phyloP scores from a whole-genome alignment of 2,797 vertebrate genomes.

The Cottoperca gobio region DNA sequence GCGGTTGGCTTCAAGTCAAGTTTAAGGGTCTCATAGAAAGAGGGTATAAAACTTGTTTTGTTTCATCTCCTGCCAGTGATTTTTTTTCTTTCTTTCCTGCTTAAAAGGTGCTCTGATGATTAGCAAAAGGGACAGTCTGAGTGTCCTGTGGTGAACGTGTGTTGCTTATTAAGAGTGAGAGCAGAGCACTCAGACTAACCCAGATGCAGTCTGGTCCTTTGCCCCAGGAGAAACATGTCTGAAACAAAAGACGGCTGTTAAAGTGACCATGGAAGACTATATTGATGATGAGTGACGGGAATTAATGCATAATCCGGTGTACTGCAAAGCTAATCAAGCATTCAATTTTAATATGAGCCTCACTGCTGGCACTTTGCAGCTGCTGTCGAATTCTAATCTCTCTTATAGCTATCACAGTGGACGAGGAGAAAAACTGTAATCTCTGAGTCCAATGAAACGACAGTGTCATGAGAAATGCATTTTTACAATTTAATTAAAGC shows the following conservation, averaged over 20 bases:
- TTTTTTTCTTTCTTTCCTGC: constrained; percentile 42
- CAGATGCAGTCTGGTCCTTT: constrained; percentile 53
- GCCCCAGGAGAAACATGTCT: constrained; percentile 36
- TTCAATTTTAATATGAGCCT: not conserved
- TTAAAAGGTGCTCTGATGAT: constrained; percentile 74
- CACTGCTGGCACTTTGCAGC: not conserved
- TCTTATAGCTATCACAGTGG: not conserved
- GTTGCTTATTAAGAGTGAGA: constrained; percentile 76
- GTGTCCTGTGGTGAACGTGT: constrained; percentile 75
- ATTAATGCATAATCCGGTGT: not conserved
- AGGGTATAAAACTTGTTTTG: constrained; percentile 45
- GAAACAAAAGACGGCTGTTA: constrained; percentile 40
- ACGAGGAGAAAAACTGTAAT: constrained; percentile 5
- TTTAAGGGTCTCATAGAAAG: constrained; percentile 74
- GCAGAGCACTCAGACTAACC: constrained; percentile 49
- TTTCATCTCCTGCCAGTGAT: constrained; percentile 82
- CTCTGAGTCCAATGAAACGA: constrained; percentile 19
- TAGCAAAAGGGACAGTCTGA: constrained; percentile 71
- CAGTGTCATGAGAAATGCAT: not conserved
- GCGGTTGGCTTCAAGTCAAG: constrained; percentile 63
- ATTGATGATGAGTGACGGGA: constrained; percentile 3
- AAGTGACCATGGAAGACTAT: constrained; percentile 21
- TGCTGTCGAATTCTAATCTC: constrained; percentile 18
- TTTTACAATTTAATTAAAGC: constrained; percentile 27
- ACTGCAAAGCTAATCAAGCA: constrained; percentile 1